Percentiles rank a stretch among this genome's conserved stretches.
phyloP scores from a whole-genome alignment of 2,797 vertebrate species.

The Pipistrellus pipistrellus region DNA sequence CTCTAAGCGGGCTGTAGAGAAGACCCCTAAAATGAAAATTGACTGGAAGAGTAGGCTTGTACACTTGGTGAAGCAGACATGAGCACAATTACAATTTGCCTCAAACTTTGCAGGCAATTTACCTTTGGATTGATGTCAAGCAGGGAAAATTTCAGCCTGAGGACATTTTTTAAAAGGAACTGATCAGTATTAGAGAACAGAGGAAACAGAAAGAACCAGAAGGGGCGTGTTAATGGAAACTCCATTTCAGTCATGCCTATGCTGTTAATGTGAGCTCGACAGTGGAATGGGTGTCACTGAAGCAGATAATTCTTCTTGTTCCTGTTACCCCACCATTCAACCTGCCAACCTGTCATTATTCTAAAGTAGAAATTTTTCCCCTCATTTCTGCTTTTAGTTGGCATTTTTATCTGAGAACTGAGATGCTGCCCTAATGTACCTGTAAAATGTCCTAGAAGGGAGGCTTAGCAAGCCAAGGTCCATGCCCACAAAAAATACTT shows the following conservation, averaged over 20 bases:
- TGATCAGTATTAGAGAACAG: conserved; percentile 22
- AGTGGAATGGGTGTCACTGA: not conserved
- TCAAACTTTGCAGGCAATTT: conserved; percentile 63
- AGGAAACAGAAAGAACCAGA: not conserved
- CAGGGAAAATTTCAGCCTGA: conserved; percentile 69
- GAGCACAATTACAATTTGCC: conserved; percentile 51
- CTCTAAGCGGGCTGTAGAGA: not conserved
- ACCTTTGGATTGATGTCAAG: conserved; percentile 68
- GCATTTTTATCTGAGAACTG: conserved; percentile 3
- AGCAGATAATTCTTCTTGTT: conserved; percentile 68
- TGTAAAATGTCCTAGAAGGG: not conserved
- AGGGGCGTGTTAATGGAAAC: conserved; percentile 43
- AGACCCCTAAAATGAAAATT: conserved; percentile 29
- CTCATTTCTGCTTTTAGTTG: conserved; percentile 68
- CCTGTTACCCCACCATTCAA: conserved; percentile 61
- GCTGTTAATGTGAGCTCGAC: not conserved
- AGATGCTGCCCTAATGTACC: not conserved
- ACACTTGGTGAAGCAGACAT: not conserved
- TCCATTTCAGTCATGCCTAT: not conserved
- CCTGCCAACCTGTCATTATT: conserved; percentile 69
- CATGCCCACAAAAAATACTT: not conserved
- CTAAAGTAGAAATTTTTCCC: conserved; percentile 49
- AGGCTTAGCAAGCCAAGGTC: not conserved
- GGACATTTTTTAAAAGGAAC: conserved; percentile 49
- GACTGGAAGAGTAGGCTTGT: not conserved